Evolutionary conservation across 1,140 invertebrate genomes (phyloP).

Genomic region (Pseudachorutes palmiensis): DNA sequence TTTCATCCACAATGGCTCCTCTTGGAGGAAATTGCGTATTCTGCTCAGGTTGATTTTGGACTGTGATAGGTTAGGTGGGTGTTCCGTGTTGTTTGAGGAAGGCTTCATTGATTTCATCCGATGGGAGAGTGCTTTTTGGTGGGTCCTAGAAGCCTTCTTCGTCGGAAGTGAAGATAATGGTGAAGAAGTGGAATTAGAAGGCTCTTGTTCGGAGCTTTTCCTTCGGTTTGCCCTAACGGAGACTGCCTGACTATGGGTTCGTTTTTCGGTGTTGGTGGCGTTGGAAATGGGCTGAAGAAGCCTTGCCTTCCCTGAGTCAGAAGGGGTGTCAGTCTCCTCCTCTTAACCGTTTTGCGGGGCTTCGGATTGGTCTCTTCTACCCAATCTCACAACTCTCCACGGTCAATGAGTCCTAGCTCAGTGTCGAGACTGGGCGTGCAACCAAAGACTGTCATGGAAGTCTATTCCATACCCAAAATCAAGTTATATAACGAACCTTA

Average conservation of each 20-base stretch:
- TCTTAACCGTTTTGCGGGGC: background rate
- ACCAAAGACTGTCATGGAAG: slow-evolving; percentile 4
- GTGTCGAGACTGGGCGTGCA: background rate
- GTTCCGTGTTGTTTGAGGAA: background rate
- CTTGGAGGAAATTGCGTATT: background rate
- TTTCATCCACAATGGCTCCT: background rate
- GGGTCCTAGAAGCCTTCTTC: background rate
- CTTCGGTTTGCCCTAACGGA: too few relatives aligned
- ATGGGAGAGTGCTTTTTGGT: background rate
- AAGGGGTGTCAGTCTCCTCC: slow-evolving; percentile 8
- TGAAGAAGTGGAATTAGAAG: slow-evolving; percentile 21
- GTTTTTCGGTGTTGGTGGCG: too few relatives aligned
- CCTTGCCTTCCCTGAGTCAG: background rate
- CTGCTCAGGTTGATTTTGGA: too few relatives aligned
- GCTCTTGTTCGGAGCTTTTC: slow-evolving; percentile 11
- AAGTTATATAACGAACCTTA: slow-evolving; percentile 1
- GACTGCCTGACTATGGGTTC: too few relatives aligned
- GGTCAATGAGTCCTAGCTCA: background rate
- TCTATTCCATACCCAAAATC: background rate
- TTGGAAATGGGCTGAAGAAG: slow-evolving; percentile 9
- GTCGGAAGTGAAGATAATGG: slow-evolving; percentile 23
- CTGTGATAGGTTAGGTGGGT: too few relatives aligned
- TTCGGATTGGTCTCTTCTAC: background rate
- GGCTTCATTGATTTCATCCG: slow-evolving; percentile 10
- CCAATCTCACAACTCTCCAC: background rate